Evolutionary conservation across 2,888 invertebrate genomes (phyloP).

Genomic region (Nineta flava): DNA sequence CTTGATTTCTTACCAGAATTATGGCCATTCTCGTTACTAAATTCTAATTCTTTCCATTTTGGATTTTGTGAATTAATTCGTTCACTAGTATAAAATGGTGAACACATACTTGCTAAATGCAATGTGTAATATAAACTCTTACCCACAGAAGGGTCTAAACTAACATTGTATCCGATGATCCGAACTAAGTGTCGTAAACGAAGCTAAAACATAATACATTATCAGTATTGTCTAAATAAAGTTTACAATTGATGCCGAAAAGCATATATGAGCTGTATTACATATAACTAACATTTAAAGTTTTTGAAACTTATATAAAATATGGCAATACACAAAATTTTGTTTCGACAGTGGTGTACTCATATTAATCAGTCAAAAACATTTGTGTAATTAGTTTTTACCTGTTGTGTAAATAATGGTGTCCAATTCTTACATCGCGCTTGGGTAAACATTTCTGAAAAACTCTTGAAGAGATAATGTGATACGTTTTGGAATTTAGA

Average conservation of each 20-base stretch:
- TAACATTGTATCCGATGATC: conserved; percentile 48
- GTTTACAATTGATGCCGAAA: too few species aligned
- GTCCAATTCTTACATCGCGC: conserved; percentile 65
- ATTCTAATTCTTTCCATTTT: conserved; percentile 68
- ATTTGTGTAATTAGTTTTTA: conserved; percentile 19
- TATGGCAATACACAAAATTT: too few species aligned
- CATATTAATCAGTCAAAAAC: too few species aligned
- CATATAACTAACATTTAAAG: too few species aligned
- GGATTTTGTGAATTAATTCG: conserved; percentile 52
- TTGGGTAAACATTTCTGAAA: conserved; percentile 32
- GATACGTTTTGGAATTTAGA: too few species aligned
- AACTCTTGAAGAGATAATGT: too few species aligned
- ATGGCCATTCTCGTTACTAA: conserved; percentile 27
- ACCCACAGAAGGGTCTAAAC: conserved; percentile 31
- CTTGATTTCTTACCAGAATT: conserved; percentile 1
- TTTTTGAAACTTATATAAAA: too few species aligned
- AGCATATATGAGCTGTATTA: too few species aligned
- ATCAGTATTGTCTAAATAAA: too few species aligned
- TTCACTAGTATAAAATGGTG: conserved; percentile 74
- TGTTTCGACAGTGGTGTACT: too few species aligned
- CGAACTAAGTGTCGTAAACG: conserved; percentile 65
- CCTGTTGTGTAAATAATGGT: conserved; percentile 71
- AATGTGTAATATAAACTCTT: conserved; percentile 58
- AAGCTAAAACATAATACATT: conserved; percentile 31
- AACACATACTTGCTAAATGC: conserved; percentile 64